Conservation (phyloP, 2,113 vertebrate genomes). For the Dipodomys stephensi region DNA sequence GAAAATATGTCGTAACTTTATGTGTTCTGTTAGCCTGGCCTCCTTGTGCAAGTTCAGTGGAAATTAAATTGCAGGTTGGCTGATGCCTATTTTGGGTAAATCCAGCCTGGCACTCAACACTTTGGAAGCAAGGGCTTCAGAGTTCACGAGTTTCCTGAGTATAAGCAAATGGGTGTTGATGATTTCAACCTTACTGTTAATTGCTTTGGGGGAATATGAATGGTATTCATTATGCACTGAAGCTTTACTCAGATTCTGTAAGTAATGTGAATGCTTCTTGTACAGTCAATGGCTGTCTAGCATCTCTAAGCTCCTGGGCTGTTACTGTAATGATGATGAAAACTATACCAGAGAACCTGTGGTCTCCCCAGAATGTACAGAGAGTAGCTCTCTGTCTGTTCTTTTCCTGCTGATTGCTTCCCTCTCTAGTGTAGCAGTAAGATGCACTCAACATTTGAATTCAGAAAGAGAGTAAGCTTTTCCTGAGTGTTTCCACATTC, state of each 20-base stretch:
- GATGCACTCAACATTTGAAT: not conserved
- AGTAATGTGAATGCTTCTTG: not conserved
- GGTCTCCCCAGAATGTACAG: no score
- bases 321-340: not conserved
- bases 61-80: not conserved
- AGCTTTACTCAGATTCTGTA: not conserved
- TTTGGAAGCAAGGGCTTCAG: not conserved
- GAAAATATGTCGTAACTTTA: not conserved
- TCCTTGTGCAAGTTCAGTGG: not conserved
- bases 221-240: not conserved
- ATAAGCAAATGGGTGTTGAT: not conserved
- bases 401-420: not conserved
- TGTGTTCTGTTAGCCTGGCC: not conserved
- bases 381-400: not conserved
- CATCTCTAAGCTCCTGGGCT: not conserved
- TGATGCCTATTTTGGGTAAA: not conserved
- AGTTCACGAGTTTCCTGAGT: constrained; percentile 1
- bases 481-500: not conserved
- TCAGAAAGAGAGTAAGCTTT: constrained; percentile 9
- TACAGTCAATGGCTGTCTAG: not conserved
- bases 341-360: not conserved
- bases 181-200: not conserved
- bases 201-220: constrained; percentile 26
- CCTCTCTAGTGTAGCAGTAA: not conserved
- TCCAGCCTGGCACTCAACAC: not conserved